Percentiles rank a stretch among this genome's conserved stretches.
phyloP scores from a whole-genome alignment of 1,140 invertebrate species.

The Drosophila malerkotliana region DNA sequence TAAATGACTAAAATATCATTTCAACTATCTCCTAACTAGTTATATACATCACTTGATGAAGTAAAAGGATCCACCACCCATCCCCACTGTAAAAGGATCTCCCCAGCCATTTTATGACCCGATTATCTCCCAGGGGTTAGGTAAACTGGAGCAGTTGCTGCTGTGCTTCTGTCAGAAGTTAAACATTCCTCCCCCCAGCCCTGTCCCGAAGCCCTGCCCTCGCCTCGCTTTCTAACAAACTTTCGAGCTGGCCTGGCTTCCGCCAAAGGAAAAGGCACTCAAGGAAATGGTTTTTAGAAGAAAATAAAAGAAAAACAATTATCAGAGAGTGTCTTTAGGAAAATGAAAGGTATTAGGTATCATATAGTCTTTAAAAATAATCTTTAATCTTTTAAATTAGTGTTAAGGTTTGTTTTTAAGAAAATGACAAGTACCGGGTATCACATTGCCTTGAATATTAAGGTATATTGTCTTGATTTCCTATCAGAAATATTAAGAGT shows the following conservation, averaged over 20 bases:
- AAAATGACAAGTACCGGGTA: too few relatives aligned
- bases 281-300: neutral
- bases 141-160: conserved; percentile 39
- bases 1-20: neutral
- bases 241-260: conserved; percentile 17
- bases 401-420: too few relatives aligned
- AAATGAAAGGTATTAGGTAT: neutral
- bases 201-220: neutral
- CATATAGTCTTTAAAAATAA: too few relatives aligned
- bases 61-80: neutral
- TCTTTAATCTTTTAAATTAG: too few relatives aligned
- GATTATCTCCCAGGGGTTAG: conserved; percentile 41
- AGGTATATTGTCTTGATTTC: too few relatives aligned
- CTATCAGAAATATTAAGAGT: too few relatives aligned
- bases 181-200: conserved; percentile 26
- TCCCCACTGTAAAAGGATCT: neutral
- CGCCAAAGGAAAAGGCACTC: conserved; percentile 1
- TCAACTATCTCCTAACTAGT: neutral
- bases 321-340: too few relatives aligned
- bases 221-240: neutral
- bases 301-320: too few relatives aligned
- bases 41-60: conserved; percentile 9
- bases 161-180: conserved; percentile 40
- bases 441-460: too few relatives aligned
- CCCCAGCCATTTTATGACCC: conserved; percentile 65